Evolutionary conservation across 2,797 vertebrate species (phyloP).

Genomic region (Kryptopterus vitreolus): DNA sequence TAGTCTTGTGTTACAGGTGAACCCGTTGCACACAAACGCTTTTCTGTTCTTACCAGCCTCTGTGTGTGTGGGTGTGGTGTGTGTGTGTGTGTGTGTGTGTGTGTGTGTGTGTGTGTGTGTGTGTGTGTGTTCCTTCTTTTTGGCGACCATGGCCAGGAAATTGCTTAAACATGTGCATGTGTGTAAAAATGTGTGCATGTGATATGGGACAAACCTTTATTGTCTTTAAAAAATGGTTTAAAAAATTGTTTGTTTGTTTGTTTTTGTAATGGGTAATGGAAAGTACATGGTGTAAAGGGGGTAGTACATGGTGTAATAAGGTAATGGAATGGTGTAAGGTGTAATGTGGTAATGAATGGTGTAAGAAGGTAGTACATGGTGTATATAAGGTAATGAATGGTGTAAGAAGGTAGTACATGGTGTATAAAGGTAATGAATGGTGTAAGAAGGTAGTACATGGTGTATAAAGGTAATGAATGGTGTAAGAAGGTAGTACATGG

Average conservation of each 20-base stretch:
- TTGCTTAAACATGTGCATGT: constrained; percentile 31
- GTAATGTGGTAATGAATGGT: too few species aligned
- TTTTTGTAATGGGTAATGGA: too few species aligned
- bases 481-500: too few species aligned
- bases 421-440: too few species aligned
- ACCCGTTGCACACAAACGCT: not conserved
- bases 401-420: too few species aligned
- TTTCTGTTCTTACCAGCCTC: not conserved
- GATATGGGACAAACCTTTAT: not conserved
- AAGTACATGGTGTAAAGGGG: too few species aligned
- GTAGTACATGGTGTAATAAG: not conserved
- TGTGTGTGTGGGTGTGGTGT: constrained; percentile 15
- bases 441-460: too few species aligned
- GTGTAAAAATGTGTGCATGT: not conserved
- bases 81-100: constrained; percentile 20
- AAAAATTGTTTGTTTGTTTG: too few species aligned
- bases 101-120: constrained; percentile 4
- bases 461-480: too few species aligned
- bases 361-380: too few species aligned
- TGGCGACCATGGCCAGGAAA: constrained; percentile 20
- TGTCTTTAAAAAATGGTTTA: not conserved
- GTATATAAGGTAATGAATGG: too few species aligned
- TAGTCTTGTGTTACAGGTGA: constrained; percentile 20
- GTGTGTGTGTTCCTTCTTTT: constrained; percentile 18
- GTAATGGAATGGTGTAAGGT: too few species aligned